Evolutionary conservation across 92 coral and sea anemone genomes (phyloP), one percentile per base, ranked within the genome.

Genomic region (Umimayanthus chanpuru): DNA sequence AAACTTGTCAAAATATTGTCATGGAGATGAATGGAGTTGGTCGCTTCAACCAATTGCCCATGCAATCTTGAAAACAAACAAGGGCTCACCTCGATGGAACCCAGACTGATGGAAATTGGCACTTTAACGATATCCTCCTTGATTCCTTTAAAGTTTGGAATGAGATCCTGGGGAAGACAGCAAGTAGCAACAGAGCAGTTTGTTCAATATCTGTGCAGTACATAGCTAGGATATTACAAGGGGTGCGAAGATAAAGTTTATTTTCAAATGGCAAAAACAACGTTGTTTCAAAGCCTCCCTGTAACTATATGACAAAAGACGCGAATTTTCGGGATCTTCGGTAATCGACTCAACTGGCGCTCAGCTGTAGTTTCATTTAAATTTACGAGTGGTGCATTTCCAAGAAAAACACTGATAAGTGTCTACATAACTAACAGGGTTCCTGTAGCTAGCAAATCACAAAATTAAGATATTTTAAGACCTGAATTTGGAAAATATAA

Each of bases 71-170:
- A 15, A 53, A 53, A 53, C 11, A 3, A 20, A 61, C 64, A 20
- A 61, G 21, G 20, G 8, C 89, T 55, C 70, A 97, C 99, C 97
- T 94, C 94, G n/a, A 97, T 32, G 14, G 93, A 91, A 50, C 99
- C 99, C 71, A 97, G 90, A 49, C 86, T 88, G 58, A 94, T 93
- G 9, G 90, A 85, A 32, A 97, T 64, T 36, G 98, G 98, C 76
- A 79, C 90, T 81, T 92, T 91, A 58, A 92, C 83, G n/a, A 97
- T 90, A 79, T 94, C 94, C 26, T 94, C 86, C 82, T 95, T 95
- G 56, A 97, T 85, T 43, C 95, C 98, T 85, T 93, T 85, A 81
- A 93, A 94, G 20, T 93, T 89, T 68, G 93, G 90, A 25, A 94
- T 41, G 76, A 81, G 81, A 81, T 93, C 98, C 98, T 94, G 68